Evolutionary conservation across 1,140 invertebrate species (phyloP).

Genomic region (Aphelenchoides avenae): DNA sequence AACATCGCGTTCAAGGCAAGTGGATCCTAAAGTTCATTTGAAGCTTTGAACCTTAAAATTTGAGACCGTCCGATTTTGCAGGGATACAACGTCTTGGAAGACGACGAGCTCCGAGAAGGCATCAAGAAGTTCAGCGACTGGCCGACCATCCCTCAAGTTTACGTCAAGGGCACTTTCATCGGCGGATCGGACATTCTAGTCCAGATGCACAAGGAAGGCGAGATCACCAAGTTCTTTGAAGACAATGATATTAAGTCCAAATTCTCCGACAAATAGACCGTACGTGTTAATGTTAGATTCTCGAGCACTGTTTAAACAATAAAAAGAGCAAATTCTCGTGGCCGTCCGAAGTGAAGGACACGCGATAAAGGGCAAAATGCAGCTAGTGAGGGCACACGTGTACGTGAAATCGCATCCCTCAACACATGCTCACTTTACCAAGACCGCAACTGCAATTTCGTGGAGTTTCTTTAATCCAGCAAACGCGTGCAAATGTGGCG

Average conservation of each 20-base stretch:
- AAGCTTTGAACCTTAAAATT: not conserved
- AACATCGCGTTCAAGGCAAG: conserved; percentile 45
- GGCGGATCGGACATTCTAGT: conserved; percentile 57
- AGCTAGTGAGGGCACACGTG: too few relatives aligned
- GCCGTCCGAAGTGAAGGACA: too few relatives aligned
- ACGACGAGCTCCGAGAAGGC: conserved; percentile 49
- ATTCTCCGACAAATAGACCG: conserved; percentile 33
- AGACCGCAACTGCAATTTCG: too few relatives aligned
- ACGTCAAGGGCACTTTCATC: conserved; percentile 57
- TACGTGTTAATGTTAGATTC: too few relatives aligned
- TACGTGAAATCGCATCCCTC: too few relatives aligned
- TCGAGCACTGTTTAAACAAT: too few relatives aligned
- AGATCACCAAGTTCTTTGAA: conserved; percentile 34
- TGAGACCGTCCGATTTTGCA: too few relatives aligned
- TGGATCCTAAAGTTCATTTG: not conserved
- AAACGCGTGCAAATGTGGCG: too few relatives aligned
- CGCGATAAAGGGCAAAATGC: too few relatives aligned
- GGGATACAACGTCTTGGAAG: conserved; percentile 52
- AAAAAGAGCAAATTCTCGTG: too few relatives aligned
- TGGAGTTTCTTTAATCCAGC: too few relatives aligned
- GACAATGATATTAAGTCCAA: conserved; percentile 24
- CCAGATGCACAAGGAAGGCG: conserved; percentile 43
- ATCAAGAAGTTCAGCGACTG: conserved; percentile 56
- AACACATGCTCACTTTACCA: too few relatives aligned
- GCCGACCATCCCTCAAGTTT: conserved; percentile 57